Percentiles rank a stretch among this genome's conserved stretches.
Evolutionary conservation across 2,797 vertebrate species (phyloP).

Genomic region (Sebastes steindachneri): DNA sequence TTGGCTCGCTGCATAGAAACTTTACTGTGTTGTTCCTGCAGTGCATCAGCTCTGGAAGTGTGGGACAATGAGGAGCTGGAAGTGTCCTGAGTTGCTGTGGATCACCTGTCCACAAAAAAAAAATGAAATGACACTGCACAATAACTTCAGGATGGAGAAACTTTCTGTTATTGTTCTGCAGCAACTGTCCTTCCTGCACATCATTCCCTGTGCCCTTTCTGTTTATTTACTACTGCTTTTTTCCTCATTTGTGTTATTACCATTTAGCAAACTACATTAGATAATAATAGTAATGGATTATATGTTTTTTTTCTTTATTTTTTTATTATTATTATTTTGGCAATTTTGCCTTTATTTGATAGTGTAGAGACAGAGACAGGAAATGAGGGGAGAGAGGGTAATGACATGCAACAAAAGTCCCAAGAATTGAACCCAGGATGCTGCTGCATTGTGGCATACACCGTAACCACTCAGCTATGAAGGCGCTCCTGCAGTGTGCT

Average conservation of each 20-base stretch:
- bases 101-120: neutral
- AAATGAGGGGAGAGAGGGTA: neutral
- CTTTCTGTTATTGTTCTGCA: conserved; percentile 13
- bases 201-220: conserved; percentile 2
- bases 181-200: neutral
- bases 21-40: conserved; percentile 31
- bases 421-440: neutral
- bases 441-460: accelerated
- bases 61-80: neutral
- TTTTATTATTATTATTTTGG: neutral
- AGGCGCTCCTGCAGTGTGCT: neutral
- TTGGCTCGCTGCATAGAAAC: conserved; percentile 47
- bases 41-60: conserved; percentile 17
- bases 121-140: neutral
- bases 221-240: conserved; percentile 10
- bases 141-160: conserved; percentile 5
- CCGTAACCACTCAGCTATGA: neutral
- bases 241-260: conserved; percentile 18
- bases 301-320: neutral
- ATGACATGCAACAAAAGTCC: neutral
- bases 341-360: neutral
- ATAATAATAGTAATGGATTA: neutral
- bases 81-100: conserved; percentile 5
- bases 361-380: neutral
- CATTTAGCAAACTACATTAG: conserved; percentile 7